These are phyloP conservation scores for Gymnogyps californianus DNA, from an alignment of 2,113 vertebrate species.

Conservation along the genomic window DNA sequence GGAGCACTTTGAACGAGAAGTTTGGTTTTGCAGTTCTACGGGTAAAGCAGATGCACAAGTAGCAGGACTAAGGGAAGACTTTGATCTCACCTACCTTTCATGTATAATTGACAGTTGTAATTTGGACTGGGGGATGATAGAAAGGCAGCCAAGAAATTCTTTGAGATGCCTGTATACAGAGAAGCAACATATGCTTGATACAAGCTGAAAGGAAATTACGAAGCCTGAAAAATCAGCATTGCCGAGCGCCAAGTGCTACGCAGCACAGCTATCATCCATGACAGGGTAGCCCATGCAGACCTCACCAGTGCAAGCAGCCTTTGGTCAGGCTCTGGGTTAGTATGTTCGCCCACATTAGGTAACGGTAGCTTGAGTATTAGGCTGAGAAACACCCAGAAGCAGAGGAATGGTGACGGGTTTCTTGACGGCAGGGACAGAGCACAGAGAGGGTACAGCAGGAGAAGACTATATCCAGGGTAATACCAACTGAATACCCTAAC, in stretches of 20 bases:
- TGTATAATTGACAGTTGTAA: constrained; percentile 51
- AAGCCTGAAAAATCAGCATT: not conserved
- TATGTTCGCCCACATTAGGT: too few species aligned
- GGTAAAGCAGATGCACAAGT: constrained; percentile 23
- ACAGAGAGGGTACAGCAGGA: not conserved
- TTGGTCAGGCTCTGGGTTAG: not conserved
- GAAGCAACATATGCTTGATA: not conserved
- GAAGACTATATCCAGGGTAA: not conserved
- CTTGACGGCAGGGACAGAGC: not conserved
- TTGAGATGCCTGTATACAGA: not conserved
- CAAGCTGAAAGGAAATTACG: not conserved
- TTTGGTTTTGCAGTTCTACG: not conserved
- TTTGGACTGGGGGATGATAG: not conserved
- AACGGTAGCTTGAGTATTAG: rapidly evolving
- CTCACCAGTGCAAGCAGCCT: rapidly evolving
- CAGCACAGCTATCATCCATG: not conserved
- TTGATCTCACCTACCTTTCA: constrained; percentile 51
- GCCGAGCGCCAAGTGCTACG: rapidly evolving
- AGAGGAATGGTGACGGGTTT: rapidly evolving
- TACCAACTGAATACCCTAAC: not conserved
- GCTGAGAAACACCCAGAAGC: not conserved
- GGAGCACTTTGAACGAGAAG: not conserved
- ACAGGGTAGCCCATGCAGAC: not conserved
- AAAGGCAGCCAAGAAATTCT: not conserved
- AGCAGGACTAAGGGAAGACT: not conserved